A percentile compares a stretch with the other conserved stretches of the same genome.
Conservation (phyloP, 2,797 vertebrate species). For the Acanthiza pusilla region DNA sequence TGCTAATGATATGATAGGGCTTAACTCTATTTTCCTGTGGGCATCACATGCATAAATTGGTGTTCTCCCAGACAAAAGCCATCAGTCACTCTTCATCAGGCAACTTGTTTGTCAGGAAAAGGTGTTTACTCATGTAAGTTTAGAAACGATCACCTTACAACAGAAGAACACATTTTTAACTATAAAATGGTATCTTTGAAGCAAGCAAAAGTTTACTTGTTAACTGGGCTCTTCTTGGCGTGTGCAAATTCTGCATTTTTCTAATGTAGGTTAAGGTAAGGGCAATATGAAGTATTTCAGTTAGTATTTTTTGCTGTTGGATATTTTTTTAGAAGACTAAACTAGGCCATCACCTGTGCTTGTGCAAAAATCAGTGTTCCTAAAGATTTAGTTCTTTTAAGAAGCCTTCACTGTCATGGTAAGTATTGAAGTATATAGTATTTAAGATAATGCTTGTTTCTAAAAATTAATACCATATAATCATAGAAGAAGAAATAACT, state of each 20-base stretch:
- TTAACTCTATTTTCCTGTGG: background rate
- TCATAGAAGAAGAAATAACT: background rate
- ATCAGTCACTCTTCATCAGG: background rate
- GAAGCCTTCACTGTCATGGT: background rate
- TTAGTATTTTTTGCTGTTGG: background rate
- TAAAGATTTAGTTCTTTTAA: background rate
- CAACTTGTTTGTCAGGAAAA: background rate
- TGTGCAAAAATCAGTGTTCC: background rate
- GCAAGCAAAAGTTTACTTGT: background rate
- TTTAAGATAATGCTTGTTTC: background rate
- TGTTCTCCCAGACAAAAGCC: background rate
- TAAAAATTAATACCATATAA: background rate
- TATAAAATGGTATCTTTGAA: background rate
- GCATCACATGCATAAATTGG: rapidly evolving
- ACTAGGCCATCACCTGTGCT: background rate
- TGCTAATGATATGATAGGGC: background rate
- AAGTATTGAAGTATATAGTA: background rate
- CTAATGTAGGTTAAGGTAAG: background rate
- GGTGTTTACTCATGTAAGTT: background rate
- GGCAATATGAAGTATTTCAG: background rate
- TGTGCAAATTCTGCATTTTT: background rate
- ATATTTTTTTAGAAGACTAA: background rate
- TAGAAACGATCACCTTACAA: background rate
- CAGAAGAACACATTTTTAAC: background rate
- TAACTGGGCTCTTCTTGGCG: background rate